Evolutionary conservation across 2,888 invertebrate genomes (phyloP).

Genomic region (Aricia artaxerxes): DNA sequence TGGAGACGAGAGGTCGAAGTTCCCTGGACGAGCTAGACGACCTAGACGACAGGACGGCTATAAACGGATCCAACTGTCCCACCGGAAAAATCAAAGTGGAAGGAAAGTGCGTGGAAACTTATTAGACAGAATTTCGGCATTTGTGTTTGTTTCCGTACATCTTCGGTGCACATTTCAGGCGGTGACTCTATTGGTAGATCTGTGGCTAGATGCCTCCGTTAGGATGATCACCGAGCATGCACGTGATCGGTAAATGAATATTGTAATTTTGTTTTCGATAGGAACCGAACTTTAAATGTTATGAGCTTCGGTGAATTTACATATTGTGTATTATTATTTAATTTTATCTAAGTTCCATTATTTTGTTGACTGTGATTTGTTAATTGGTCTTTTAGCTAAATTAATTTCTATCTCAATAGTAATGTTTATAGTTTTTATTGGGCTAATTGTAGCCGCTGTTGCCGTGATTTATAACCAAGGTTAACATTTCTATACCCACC

Average conservation of each 20-base stretch:
- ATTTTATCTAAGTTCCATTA: background rate
- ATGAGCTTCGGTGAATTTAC: background rate
- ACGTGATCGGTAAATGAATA: background rate
- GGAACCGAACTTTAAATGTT: background rate
- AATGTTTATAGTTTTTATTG: background rate
- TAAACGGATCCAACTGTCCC: slow-evolving; percentile 30
- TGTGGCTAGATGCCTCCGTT: background rate
- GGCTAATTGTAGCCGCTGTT: background rate
- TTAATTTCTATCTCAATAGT: background rate
- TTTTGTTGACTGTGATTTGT: background rate
- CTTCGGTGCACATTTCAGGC: background rate
- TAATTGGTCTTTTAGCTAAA: background rate
- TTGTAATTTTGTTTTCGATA: background rate
- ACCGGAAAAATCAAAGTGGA: slow-evolving; percentile 21
- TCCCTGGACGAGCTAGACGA: slow-evolving; percentile 19
- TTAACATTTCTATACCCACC: no score
- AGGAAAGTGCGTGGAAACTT: slow-evolving; percentile 30
- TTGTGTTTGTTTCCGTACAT: background rate
- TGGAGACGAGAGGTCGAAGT: background rate
- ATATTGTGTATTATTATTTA: background rate
- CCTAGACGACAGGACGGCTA: slow-evolving; percentile 26
- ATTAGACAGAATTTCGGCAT: background rate
- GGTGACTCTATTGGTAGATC: background rate
- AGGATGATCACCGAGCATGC: background rate
- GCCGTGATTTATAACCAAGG: no score